Percentiles rank a stretch among this genome's conserved stretches.
These are phyloP conservation scores for Idaea aversata DNA, from an alignment of 2,888 invertebrate species.

Conservation along the genomic window DNA sequence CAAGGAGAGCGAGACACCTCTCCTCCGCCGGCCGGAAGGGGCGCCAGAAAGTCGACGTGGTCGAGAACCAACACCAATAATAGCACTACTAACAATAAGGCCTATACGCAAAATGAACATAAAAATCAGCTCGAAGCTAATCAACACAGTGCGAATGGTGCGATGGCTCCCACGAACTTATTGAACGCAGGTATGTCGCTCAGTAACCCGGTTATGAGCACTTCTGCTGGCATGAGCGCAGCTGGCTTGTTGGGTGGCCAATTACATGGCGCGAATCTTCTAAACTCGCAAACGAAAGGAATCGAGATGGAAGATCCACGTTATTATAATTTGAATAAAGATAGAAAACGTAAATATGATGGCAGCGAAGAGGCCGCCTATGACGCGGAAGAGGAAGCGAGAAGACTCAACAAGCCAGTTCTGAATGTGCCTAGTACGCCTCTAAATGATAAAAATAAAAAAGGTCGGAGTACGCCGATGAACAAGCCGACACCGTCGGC, in stretches of 20 bases:
- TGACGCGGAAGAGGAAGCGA: slow-evolving; percentile 79
- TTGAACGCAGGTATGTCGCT: slow-evolving; percentile 64
- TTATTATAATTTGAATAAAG: slow-evolving; percentile 87
- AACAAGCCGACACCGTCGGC: slow-evolving; percentile 64
- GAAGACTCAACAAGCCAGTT: slow-evolving; percentile 74
- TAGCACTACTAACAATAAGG: slow-evolving; percentile 59
- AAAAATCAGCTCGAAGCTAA: slow-evolving; percentile 64
- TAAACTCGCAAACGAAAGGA: slow-evolving; percentile 59
- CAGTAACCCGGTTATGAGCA: slow-evolving; percentile 60
- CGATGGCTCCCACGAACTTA: slow-evolving; percentile 60
- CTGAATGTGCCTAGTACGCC: slow-evolving; percentile 76
- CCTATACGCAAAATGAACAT: slow-evolving; percentile 59
- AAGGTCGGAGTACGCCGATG: slow-evolving; percentile 55
- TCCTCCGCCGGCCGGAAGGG: slow-evolving; percentile 86
- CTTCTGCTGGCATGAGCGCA: slow-evolving; percentile 58
- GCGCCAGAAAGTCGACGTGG: slow-evolving; percentile 85
- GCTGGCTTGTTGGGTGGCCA: slow-evolving; percentile 63
- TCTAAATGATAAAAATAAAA: slow-evolving; percentile 70
- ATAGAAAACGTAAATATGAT: slow-evolving; percentile 85
- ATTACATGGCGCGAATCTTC: slow-evolving; percentile 60
- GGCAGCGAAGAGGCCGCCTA: slow-evolving; percentile 84
- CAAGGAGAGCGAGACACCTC: slow-evolving; percentile 91
- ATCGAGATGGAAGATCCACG: slow-evolving; percentile 85
- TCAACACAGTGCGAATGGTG: slow-evolving; percentile 69
- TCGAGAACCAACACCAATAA: slow-evolving; percentile 73